Percentiles rank a stretch among this genome's conserved stretches.
These are phyloP conservation scores for Actenoides hombroni DNA, from an alignment of 2,113 vertebrate species.

Conservation along the genomic window DNA sequence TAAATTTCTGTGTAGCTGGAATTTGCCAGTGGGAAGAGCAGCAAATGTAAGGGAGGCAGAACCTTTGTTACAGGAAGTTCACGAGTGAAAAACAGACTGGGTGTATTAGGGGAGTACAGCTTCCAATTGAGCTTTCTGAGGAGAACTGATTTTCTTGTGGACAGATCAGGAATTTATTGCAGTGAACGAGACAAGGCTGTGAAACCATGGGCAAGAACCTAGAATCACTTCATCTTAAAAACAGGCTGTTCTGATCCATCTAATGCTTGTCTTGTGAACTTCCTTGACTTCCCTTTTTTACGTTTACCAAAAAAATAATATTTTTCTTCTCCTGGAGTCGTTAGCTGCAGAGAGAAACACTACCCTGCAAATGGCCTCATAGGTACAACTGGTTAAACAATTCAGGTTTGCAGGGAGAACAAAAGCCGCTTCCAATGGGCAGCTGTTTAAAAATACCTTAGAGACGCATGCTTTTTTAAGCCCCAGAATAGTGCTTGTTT, in stretches of 20 bases:
- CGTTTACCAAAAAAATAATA: not conserved
- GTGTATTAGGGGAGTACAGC: not conserved
- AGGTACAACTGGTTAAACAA: not conserved
- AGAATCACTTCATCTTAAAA: not conserved
- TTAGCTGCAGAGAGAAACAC: not conserved
- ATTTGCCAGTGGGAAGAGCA: not conserved
- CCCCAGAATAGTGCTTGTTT: not conserved
- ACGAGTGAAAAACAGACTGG: not conserved
- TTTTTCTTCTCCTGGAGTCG: not conserved
- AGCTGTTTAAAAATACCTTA: conserved; percentile 7
- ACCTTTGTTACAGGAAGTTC: not conserved
- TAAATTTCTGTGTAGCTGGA: not conserved
- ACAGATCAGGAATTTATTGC: not conserved
- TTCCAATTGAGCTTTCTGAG: not conserved
- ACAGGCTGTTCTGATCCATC: not conserved
- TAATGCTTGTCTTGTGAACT: not conserved
- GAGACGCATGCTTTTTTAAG: not conserved
- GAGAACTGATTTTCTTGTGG: not conserved
- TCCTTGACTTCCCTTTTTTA: not conserved
- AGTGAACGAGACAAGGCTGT: not conserved
- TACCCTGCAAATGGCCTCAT: not conserved
- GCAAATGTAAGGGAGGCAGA: not conserved
- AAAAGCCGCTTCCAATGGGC: not conserved
- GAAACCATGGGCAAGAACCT: not conserved
- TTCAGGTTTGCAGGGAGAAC: not conserved